Percentiles rank a stretch among this genome's conserved stretches.
phyloP scores from a whole-genome alignment of 2,797 vertebrate species.

The Danio choprae region DNA sequence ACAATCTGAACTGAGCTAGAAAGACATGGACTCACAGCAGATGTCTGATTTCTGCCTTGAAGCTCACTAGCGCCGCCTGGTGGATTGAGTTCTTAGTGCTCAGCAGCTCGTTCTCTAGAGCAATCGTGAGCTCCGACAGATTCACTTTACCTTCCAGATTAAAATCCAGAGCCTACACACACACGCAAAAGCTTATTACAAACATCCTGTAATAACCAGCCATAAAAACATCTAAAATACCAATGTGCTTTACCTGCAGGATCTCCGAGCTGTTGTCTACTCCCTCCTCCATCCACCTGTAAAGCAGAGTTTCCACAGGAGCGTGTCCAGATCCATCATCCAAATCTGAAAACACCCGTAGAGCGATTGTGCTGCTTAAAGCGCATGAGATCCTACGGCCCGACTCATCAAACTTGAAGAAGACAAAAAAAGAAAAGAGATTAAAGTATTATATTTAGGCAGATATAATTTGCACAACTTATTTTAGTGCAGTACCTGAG shows the following conservation, averaged over 20 bases:
- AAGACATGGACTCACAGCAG: constrained; percentile 84
- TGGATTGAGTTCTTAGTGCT: constrained; percentile 90
- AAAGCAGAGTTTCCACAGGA: constrained; percentile 84
- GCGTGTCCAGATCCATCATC: constrained; percentile 91
- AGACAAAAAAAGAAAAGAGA: constrained; percentile 3
- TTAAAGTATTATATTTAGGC: no score
- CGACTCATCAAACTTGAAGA: constrained; percentile 85
- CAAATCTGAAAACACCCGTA: constrained; percentile 89
- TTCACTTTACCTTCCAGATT: constrained; percentile 88
- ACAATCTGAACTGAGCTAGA: not conserved
- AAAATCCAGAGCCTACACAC: constrained; percentile 90
- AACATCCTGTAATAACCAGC: not conserved
- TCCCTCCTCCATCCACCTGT: constrained; percentile 93
- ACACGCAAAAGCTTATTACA: not conserved
- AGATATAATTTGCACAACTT: not conserved
- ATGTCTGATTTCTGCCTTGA: constrained; percentile 92
- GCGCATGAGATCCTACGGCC: constrained; percentile 84
- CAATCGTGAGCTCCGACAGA: constrained; percentile 86
- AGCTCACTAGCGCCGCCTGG: constrained; percentile 90
- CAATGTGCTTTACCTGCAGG: constrained; percentile 80
- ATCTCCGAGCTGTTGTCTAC: constrained; percentile 92
- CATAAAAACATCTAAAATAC: not conserved
- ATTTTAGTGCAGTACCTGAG: constrained; percentile 81
- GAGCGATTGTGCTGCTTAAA: constrained; percentile 83
- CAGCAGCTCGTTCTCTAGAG: constrained; percentile 92